Percentiles rank a stretch among this genome's conserved stretches.
Conservation (phyloP, 2,113 vertebrate species). For the Chiloscyllium plagiosum region DNA sequence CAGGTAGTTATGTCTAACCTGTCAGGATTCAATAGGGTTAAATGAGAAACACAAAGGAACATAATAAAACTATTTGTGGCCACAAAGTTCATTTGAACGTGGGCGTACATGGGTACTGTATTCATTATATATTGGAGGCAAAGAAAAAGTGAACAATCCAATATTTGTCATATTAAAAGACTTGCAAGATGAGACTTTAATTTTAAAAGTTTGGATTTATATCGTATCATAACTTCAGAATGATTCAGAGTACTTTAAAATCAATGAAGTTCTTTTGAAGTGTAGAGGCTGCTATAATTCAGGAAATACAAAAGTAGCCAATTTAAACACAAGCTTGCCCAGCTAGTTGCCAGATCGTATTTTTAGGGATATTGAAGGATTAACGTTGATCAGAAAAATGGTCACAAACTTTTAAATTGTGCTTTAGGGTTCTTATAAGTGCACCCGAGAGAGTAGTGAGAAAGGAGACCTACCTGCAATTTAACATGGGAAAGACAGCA, state of each 20-base stretch:
- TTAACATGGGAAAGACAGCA: no score
- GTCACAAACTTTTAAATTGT: neutral
- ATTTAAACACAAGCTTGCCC: no score
- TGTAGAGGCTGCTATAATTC: no score
- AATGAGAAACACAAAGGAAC: neutral
- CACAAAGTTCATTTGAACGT: neutral
- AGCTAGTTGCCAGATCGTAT: no score
- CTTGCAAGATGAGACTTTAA: neutral
- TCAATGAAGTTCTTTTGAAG: no score
- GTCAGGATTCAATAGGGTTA: neutral
- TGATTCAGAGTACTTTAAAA: no score
- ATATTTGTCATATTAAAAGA: neutral
- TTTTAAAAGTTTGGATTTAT: no score
- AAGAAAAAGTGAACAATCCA: neutral
- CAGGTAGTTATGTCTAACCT: neutral
- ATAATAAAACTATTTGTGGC: neutral
- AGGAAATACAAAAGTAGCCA: no score
- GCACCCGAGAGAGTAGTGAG: neutral
- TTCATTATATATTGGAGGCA: neutral
- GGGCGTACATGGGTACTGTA: neutral
- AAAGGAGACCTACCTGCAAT: no score
- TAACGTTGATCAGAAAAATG: neutral
- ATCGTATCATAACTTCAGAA: neutral
- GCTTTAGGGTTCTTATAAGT: neutral
- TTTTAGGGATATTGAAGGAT: neutral